phyloP scores from a whole-genome alignment of 1,140 invertebrate species.

The Pseudomyrmex flavicornis region DNA sequence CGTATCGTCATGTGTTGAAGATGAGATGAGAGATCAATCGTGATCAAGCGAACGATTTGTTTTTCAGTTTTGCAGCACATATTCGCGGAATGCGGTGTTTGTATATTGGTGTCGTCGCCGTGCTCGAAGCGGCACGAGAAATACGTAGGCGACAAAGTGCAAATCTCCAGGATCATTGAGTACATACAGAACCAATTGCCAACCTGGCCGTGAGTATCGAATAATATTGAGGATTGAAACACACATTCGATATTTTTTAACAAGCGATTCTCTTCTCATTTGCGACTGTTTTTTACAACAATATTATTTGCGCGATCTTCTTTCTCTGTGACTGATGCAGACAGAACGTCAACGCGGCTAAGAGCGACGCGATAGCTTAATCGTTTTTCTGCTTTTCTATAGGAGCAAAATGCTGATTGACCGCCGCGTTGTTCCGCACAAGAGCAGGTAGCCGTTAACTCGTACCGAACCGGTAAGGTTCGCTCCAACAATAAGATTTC shows the following conservation, averaged over 20 bases:
- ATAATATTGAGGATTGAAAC: background rate
- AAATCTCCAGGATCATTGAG: conserved; percentile 2
- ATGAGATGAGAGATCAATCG: background rate
- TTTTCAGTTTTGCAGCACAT: conserved; percentile 32
- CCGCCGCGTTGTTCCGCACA: too few relatives aligned
- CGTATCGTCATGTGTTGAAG: background rate
- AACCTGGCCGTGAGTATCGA: conserved; percentile 36
- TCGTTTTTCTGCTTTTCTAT: too few relatives aligned
- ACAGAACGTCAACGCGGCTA: too few relatives aligned
- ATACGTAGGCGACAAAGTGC: background rate
- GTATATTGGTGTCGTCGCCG: background rate
- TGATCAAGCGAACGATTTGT: background rate
- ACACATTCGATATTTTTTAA: background rate
- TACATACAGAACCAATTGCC: conserved; percentile 29
- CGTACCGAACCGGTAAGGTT: too few relatives aligned
- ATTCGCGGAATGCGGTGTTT: conserved; percentile 18
- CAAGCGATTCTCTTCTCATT: background rate
- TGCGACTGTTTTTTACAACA: background rate
- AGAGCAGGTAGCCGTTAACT: too few relatives aligned
- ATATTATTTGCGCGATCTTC: too few relatives aligned
- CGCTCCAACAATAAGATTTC: too few relatives aligned
- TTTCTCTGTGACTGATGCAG: too few relatives aligned
- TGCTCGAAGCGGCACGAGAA: background rate
- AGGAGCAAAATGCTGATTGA: too few relatives aligned
- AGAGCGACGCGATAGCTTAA: too few relatives aligned